Percentiles rank a stretch among this genome's conserved stretches.
Evolutionary conservation across 2,113 vertebrate genomes (phyloP).

Genomic region (Panthera tigris): DNA sequence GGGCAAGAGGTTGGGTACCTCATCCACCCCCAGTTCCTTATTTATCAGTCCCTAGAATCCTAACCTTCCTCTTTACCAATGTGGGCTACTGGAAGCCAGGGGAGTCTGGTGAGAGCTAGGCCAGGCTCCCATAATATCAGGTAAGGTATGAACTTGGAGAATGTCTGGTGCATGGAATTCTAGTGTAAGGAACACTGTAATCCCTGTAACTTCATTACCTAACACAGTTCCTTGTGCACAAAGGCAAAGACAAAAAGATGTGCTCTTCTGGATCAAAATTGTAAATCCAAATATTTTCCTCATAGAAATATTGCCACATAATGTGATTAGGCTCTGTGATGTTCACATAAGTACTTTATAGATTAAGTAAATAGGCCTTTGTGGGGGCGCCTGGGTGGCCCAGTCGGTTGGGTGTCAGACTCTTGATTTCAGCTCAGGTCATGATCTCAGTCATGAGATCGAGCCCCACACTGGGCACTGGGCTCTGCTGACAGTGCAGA

Average conservation of each 20-base stretch:
- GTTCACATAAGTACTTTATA: neutral
- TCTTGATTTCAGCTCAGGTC: too few relatives aligned
- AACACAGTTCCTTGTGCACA: neutral
- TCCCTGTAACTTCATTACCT: neutral
- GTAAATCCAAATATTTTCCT: neutral
- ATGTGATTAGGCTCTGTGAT: neutral
- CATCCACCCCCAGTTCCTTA: neutral
- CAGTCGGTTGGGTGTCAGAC: too few relatives aligned
- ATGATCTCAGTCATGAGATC: too few relatives aligned
- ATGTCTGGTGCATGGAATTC: neutral
- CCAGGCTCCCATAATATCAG: neutral
- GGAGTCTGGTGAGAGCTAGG: neutral
- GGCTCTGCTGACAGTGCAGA: too few relatives aligned
- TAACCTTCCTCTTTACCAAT: neutral
- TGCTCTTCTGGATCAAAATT: neutral
- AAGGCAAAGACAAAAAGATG: neutral
- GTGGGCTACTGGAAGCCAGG: neutral
- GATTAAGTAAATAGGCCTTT: conserved; percentile 18
- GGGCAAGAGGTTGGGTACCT: neutral
- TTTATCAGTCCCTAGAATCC: neutral
- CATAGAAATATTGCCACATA: neutral
- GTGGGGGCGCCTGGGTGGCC: neutral
- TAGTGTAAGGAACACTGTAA: neutral
- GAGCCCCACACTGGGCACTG: too few relatives aligned
- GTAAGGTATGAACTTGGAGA: neutral